Percentiles rank a stretch among this genome's conserved stretches.
Conservation (phyloP, 2,888 invertebrate genomes). For the Scaeva pyrastri region DNA sequence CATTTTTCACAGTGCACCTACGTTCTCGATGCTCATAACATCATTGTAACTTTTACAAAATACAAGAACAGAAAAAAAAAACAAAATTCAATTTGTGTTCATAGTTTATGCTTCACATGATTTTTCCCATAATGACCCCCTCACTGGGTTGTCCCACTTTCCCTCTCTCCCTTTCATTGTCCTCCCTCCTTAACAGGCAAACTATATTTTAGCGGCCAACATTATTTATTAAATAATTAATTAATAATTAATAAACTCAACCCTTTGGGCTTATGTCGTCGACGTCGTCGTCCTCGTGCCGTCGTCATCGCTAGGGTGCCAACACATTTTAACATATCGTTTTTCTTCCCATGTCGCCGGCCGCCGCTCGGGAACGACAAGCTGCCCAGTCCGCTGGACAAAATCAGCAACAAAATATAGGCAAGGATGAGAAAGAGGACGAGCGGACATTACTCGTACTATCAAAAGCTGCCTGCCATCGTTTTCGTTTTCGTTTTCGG, state of each 20-base stretch:
- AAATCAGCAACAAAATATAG: constrained; percentile 7
- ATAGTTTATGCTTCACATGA: constrained; percentile 45
- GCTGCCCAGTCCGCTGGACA: neutral
- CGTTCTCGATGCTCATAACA: constrained; percentile 1
- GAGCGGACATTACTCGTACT: too few relatives aligned
- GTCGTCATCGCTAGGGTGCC: constrained; percentile 52
- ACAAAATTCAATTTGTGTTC: constrained; percentile 64
- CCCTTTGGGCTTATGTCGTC: constrained; percentile 61
- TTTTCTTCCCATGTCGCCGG: constrained; percentile 33
- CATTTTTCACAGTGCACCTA: constrained; percentile 44
- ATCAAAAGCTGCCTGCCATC: neutral
- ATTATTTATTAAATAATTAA: constrained; percentile 76
- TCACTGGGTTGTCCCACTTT: neutral
- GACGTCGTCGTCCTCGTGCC: constrained; percentile 51
- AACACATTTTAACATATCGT: constrained; percentile 70
- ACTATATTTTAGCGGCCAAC: constrained; percentile 37
- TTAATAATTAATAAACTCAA: constrained; percentile 76
- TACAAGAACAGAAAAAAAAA: constrained; percentile 1
- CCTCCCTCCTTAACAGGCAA: neutral
- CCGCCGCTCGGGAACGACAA: constrained; percentile 6
- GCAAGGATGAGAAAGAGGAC: too few relatives aligned
- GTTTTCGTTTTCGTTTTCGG: neutral
- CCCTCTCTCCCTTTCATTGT: neutral
- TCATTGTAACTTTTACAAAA: neutral
- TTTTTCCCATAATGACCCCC: constrained; percentile 2